These are phyloP conservation scores for Bolinopsis microptera DNA, from an alignment of 37 sponge, comb jelly and placozoan species.

Conservation along the genomic window DNA sequence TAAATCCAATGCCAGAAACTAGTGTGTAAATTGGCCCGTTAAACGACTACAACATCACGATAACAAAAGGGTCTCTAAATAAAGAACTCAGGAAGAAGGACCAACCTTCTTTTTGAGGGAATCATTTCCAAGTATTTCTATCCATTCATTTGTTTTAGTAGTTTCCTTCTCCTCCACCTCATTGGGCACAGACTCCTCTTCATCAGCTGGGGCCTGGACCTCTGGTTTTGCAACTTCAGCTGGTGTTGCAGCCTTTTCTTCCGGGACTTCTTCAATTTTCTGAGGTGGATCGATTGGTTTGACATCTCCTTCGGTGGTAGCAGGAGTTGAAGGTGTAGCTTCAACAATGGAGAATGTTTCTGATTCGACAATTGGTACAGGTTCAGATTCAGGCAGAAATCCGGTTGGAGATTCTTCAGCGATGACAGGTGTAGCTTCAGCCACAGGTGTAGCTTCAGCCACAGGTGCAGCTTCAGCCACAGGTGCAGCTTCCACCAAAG, in stretches of 20 bases:
- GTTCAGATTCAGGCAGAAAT: neutral
- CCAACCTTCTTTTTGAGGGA: constrained; percentile 12
- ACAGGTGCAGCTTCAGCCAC: neutral
- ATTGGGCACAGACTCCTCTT: neutral
- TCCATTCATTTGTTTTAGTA: neutral
- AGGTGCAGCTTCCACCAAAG: neutral
- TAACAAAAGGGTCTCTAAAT: no score
- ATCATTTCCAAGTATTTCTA: constrained; percentile 17
- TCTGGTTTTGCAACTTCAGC: no score
- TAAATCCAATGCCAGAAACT: no score
- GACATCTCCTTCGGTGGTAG: neutral
- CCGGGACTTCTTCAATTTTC: neutral
- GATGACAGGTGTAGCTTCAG: neutral
- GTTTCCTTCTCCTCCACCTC: neutral
- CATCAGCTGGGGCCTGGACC: neutral
- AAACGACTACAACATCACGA: no score
- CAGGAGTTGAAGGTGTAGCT: neutral
- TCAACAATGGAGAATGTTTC: neutral
- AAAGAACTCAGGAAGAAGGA: no score
- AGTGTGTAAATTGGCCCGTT: no score
- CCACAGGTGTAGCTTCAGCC: neutral
- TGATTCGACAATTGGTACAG: neutral
- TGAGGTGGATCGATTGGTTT: neutral
- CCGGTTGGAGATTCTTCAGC: neutral
- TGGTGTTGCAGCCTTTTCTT: neutral